Base-by-base conservation (phyloP, 2,888 invertebrate genomes). In the Agrotis exclamationis region DNA sequence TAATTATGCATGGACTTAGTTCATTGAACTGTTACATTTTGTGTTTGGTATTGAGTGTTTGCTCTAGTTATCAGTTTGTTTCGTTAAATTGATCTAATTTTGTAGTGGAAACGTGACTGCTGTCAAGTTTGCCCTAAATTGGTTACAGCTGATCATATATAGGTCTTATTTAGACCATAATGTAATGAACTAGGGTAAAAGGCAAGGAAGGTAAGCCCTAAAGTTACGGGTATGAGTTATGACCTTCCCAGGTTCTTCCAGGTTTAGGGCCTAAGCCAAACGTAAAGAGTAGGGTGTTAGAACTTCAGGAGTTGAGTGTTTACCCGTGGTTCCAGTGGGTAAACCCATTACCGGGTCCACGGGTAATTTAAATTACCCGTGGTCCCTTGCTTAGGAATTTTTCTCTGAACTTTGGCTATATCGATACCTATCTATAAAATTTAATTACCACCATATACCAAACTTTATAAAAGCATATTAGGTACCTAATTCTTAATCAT, bases 11-110 rank as follows among this genome's bases (percentile, higher is more conserved):
- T 75, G 33, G 67, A 78, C 70, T 74, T 79, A 82, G 91, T 88
- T 92, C 89, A 87, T 71, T 82, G 88, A 89, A 88, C 91, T 74
- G 39, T 73, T 65, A 80, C 85, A 87, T 87, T 90, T 88, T 83
- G 82, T 86, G 54, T 74, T 87, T 66, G 70, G 75, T 79, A 79
- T 75, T 70, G 33, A 59, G 72, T 87, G 82, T 86, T 81, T 87
- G 84, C 79, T 82, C 70, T 54, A 75, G 84, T 87, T 92, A 92
- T 91, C 90, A 83, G 74, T 85, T 63, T 74, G 78, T 86, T 87
- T 63, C 74, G 78, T 86, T 87, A 85, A 85, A 89, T 87, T 90
- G 86, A 75, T 84, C 86, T 87, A 87, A 84, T 87, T 89, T 80
- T 33, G 50, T 65, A 54, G 64, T 79, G 53, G 64, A 64, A 87